These are phyloP conservation scores for Oscheius sp. DNA, from an alignment of 2,888 invertebrate species.

Conservation along the genomic window DNA sequence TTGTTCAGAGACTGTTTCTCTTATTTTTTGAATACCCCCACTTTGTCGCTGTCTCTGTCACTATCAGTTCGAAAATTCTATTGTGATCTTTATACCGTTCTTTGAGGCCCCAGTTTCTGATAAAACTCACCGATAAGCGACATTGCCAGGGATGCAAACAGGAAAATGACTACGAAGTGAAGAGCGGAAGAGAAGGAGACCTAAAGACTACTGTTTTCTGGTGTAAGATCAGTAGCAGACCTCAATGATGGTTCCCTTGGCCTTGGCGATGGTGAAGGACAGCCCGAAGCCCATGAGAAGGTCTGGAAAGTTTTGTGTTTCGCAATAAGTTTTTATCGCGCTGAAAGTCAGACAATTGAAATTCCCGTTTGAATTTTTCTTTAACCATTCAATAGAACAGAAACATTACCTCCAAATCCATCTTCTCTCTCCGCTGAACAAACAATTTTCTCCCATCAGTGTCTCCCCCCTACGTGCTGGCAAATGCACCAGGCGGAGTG, in stretches of 20 bases:
- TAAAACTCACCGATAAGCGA: slow-evolving; percentile 43
- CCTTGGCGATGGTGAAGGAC: slow-evolving; percentile 64
- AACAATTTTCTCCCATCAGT: too few species aligned
- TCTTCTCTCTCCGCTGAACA: too few species aligned
- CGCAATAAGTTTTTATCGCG: neutral
- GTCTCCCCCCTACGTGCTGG: too few species aligned
- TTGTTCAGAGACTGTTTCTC: too few species aligned
- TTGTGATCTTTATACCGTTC: too few species aligned
- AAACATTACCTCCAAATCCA: too few species aligned
- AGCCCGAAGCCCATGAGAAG: slow-evolving; percentile 68
- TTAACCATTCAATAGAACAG: too few species aligned
- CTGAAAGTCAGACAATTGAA: neutral
- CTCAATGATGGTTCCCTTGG: slow-evolving; percentile 59
- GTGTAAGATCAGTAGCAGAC: slow-evolving; percentile 23
- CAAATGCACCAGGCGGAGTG: too few species aligned
- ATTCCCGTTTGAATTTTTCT: neutral
- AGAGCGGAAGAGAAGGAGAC: slow-evolving; percentile 46
- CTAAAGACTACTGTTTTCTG: neutral
- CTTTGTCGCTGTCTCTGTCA: too few species aligned
- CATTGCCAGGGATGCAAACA: slow-evolving; percentile 46
- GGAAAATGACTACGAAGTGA: slow-evolving; percentile 46
- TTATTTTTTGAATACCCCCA: too few species aligned
- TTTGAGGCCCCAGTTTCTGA: too few species aligned
- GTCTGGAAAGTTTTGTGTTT: slow-evolving; percentile 49
- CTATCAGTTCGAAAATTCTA: too few species aligned